Percentiles rank a stretch among this genome's conserved stretches.
Conservation (phyloP, 2,113 vertebrate species). For the Tachysurus vachellii region DNA sequence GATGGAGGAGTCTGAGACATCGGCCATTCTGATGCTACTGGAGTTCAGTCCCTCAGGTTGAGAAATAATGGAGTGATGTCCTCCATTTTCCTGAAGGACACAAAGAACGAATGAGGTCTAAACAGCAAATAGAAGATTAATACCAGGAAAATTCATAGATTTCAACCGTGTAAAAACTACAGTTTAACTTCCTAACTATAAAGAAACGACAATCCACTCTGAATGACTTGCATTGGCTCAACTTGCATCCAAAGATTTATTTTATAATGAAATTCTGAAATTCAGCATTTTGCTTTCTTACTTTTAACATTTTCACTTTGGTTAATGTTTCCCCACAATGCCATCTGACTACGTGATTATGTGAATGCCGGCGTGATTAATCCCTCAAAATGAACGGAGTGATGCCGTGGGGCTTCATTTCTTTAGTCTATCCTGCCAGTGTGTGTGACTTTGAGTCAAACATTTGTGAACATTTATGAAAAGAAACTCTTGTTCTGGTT, state of each 20-base stretch:
- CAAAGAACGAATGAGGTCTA: neutral
- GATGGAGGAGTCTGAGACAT: constrained; percentile 56
- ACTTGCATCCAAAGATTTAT: neutral
- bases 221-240: neutral
- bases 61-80: constrained; percentile 30
- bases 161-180: neutral
- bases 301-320: neutral
- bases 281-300: neutral
- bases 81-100: constrained; percentile 65
- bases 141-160: neutral
- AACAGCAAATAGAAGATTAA: neutral
- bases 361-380: too few species aligned
- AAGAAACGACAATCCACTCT: neutral
- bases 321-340: neutral
- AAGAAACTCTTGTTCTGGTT: neutral
- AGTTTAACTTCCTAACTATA: neutral
- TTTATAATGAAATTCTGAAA: neutral
- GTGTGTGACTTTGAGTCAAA: neutral
- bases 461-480: neutral
- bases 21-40: constrained; percentile 70
- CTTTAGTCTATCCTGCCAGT: neutral
- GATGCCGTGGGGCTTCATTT: neutral
- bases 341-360: neutral
- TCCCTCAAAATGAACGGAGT: neutral
- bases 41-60: constrained; percentile 56